Conservation (phyloP, 2,113 vertebrate species). For the Aegypius monachus region DNA sequence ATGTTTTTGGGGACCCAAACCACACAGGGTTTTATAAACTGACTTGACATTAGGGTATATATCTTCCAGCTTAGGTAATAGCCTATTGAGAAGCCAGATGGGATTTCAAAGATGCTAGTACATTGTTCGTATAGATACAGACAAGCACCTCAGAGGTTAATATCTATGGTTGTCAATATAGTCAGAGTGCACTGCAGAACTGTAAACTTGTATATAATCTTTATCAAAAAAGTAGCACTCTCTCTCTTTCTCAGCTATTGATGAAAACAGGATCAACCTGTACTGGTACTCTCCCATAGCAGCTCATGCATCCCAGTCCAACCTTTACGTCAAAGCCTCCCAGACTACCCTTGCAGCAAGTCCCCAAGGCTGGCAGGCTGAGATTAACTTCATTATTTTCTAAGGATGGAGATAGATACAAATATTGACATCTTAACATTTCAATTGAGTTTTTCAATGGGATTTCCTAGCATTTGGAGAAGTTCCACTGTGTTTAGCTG, state of each 20-base stretch:
- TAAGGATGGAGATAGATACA: not conserved
- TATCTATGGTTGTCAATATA: not conserved
- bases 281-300: not conserved
- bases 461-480: not conserved
- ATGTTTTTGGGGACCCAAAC: not conserved
- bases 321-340: not conserved
- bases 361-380: not conserved
- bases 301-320: not conserved
- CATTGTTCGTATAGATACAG: not conserved
- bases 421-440: not conserved
- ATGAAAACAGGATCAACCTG: not conserved
- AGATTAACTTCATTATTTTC: not conserved
- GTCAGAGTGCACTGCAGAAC: not conserved
- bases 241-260: not conserved
- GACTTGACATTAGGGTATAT: not conserved
- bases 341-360: not conserved
- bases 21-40: not conserved
- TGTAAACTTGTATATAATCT: not conserved
- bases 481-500: not conserved
- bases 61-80: not conserved
- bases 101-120: not conserved
- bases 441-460: not conserved
- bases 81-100: not conserved
- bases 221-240: not conserved
- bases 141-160: not conserved